Base-by-base conservation (phyloP, 2,113 vertebrate species). In the Ploceus nigricollis region DNA sequence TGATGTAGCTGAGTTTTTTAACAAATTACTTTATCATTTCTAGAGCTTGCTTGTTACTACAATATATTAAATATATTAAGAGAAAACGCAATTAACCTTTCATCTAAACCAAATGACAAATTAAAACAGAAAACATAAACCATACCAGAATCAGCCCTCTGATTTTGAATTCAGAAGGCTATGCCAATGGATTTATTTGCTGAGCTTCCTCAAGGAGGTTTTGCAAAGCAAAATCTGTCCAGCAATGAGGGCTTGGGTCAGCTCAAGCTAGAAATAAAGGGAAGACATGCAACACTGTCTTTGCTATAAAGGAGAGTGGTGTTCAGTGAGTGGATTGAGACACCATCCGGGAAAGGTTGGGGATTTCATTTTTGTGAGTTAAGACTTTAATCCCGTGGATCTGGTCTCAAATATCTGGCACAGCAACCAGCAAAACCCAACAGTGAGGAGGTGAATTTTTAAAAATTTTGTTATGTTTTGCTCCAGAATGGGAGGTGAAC, bases 21-120 rank as follows among this genome's bases (percentile, higher is more conserved):
- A 98, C 94, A 97, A 97, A 97, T 98, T 82, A 94, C 96, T 98
- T 98, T 97, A 97, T 98, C 94, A 97, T 97, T 97, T 97, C 93
- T 95, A 94, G 87, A 95, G 76, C 92, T 95, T 97, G 75, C 84
- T 97, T 97, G 63, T 96, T 97, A 93, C 93, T 84, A 81, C 91
- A 96, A 88, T 95, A 78, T 95, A 97, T 97, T 96, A 97, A 97
- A 94, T 94, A 95, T 95, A 96, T 98, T 98, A 96, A 77, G 60
- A 95, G 93, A 95, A 91, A 93, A 90, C 3, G 15, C 93, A 96
- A 97, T 97, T 96, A 97, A 94, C 94, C 94, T 78, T 94, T 96
- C 89, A 82, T 95, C 81, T 95, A 97, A 95, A 94, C 40, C 40
- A 96, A 96, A 93, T 91, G 82, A 96, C 94, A 97, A 96, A 98